phyloP scores from a whole-genome alignment of 2,888 invertebrate species.

The Mythimna loreyi region DNA sequence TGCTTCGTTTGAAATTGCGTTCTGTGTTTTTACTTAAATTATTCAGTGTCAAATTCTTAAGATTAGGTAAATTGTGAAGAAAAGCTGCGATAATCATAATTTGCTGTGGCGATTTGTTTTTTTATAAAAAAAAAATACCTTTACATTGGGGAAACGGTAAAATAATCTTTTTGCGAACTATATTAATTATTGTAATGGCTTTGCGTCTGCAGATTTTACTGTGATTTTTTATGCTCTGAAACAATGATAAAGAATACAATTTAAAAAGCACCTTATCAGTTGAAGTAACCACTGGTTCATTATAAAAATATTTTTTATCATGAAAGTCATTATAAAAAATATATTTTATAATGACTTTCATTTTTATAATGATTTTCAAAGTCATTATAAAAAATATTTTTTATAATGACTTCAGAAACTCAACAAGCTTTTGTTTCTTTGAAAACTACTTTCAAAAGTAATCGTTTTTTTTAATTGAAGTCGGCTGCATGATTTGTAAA shows the following conservation, averaged over 20 bases:
- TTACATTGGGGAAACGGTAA: neutral
- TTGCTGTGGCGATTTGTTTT: slow-evolving; percentile 39
- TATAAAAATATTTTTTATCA: neutral
- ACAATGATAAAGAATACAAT: neutral
- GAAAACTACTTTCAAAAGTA: no score
- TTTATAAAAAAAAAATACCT: neutral
- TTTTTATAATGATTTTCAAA: no score
- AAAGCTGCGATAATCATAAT: slow-evolving; percentile 23
- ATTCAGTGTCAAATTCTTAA: neutral
- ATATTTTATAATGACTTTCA: no score
- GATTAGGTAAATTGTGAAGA: neutral
- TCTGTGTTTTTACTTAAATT: slow-evolving; percentile 20
- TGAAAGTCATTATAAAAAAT: no score
- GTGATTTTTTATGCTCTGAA: neutral
- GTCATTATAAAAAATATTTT: no score
- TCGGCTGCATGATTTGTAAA: no score
- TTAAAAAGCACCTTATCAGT: neutral
- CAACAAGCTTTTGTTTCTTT: no score
- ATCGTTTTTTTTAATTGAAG: no score
- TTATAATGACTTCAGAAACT: no score
- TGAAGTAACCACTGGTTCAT: neutral
- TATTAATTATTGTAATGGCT: slow-evolving; percentile 6
- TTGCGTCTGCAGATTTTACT: slow-evolving; percentile 1
- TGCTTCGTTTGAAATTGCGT: slow-evolving; percentile 34
- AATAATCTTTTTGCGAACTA: slow-evolving; percentile 26